Evolutionary conservation across 92 coral and sea anemone species (phyloP).

Genomic region (Zoanthus solanderi): DNA sequence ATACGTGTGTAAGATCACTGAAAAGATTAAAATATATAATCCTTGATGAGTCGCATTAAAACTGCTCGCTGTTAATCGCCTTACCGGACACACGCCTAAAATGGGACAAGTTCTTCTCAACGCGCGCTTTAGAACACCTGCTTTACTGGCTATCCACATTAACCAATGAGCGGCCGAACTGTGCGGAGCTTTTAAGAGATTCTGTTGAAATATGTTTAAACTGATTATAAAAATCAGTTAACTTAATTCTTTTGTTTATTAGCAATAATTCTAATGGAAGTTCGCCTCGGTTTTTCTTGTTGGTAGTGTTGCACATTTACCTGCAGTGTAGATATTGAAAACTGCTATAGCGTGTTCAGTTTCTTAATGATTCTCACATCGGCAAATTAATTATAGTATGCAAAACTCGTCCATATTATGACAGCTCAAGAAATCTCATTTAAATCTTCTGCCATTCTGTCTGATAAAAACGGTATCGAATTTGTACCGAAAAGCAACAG

Average conservation of each 20-base stretch:
- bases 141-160: background rate
- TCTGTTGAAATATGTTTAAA: background rate
- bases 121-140: slow-evolving; percentile 33
- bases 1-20: background rate
- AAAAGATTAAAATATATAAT: background rate
- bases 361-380: slow-evolving; percentile 23
- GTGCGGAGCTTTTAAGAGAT: slow-evolving; percentile 5
- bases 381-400: slow-evolving; percentile 22
- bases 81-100: background rate
- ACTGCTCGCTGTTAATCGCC: background rate
- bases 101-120: background rate
- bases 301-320: background rate
- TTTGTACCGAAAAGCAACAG: background rate
- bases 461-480: slow-evolving; percentile 45
- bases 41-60: background rate
- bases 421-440: slow-evolving; percentile 29
- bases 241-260: background rate
- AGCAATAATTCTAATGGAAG: slow-evolving; percentile 1
- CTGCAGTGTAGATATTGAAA: background rate
- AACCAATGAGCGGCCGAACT: slow-evolving; percentile 15
- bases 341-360: background rate
- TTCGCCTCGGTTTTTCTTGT: background rate
- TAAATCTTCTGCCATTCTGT: slow-evolving; percentile 1
- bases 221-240: background rate
- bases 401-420: slow-evolving; percentile 27